phyloP scores from a whole-genome alignment of 2,797 vertebrate species.

The Semotilus atromaculatus region DNA sequence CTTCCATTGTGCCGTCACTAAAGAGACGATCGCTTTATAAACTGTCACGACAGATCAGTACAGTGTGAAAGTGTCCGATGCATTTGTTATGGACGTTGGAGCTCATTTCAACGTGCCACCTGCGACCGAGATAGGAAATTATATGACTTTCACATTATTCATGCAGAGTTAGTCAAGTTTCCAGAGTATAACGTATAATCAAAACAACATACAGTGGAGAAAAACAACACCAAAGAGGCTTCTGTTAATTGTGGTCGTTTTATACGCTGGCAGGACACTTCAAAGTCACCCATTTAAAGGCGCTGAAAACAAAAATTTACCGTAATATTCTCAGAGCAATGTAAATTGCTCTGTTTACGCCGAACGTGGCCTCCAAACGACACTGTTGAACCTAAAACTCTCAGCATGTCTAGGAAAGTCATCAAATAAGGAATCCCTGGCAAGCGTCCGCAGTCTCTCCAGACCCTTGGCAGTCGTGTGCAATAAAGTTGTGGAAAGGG shows the following conservation, averaged over 20 bases:
- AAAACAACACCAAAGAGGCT: neutral
- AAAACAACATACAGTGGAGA: neutral
- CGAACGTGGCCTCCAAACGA: constrained; percentile 19
- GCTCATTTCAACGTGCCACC: constrained; percentile 3
- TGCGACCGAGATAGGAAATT: constrained; percentile 12
- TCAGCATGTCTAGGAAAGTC: constrained; percentile 58
- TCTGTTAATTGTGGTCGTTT: constrained; percentile 12
- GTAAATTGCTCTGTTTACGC: constrained; percentile 40
- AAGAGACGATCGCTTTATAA: neutral
- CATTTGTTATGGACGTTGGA: neutral
- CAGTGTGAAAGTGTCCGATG: neutral
- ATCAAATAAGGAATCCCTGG: constrained; percentile 45
- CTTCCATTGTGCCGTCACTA: constrained; percentile 10
- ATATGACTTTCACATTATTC: neutral
- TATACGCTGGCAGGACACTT: neutral
- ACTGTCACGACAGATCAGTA: neutral
- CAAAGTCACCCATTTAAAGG: neutral
- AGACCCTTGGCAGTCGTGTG: constrained; percentile 49
- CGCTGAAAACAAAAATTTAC: neutral
- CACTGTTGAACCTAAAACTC: constrained; percentile 47
- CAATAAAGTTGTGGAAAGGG: constrained; percentile 57
- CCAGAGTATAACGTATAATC: neutral
- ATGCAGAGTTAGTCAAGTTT: neutral
- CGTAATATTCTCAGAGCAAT: constrained; percentile 30
- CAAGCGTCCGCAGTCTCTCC: constrained; percentile 38